Evolutionary conservation across 2,888 invertebrate species (phyloP), one percentile per base, ranked within the genome.

Genomic region (Apamea anceps): DNA sequence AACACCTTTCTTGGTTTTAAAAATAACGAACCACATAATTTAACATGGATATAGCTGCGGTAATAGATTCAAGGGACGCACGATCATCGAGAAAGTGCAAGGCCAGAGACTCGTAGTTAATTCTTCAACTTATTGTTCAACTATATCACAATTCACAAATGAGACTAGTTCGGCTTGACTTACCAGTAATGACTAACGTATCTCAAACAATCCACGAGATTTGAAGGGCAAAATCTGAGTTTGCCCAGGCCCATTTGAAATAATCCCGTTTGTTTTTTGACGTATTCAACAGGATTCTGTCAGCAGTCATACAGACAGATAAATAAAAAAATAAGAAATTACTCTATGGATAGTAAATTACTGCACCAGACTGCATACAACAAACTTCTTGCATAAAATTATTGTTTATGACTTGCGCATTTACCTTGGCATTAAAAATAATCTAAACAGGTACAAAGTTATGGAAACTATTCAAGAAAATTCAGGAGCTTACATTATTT

Each of bases 1-100:
- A 76, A 48, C 63, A 65, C 68, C 82, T 60, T 87, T 71, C 18
- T 21, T 13, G 51, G 48, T 68, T 75, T 78, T 63, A 82, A 79
- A 84, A 82, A 72, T 81, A 86, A 81, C 78, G 48, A 87, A 79
- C 76, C n/a, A 80, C 77, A 81, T 87, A 86, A 85, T 82, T 84
- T 80, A 73, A 70, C 79, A 74, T 75, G 75, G 75, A 82, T 87
- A 87, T 86, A 82, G 72, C 70, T 71, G 21, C 72, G 45, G 68
- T 90, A 86, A 89, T 90, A 80, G 82, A 90, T 80, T 80, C 80
- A 73, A 83, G 18, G 80, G 77, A 85, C 77, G 81, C 90, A 90
- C 88, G 84, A 82, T 75, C 79, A 84, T 85, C 42, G 85, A 66
- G 75, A 90, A 90, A 91, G 90, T 90, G 91, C 92, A 92, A 92